Conservation (phyloP, 2,797 vertebrate species). For the Rhincodon typus region DNA sequence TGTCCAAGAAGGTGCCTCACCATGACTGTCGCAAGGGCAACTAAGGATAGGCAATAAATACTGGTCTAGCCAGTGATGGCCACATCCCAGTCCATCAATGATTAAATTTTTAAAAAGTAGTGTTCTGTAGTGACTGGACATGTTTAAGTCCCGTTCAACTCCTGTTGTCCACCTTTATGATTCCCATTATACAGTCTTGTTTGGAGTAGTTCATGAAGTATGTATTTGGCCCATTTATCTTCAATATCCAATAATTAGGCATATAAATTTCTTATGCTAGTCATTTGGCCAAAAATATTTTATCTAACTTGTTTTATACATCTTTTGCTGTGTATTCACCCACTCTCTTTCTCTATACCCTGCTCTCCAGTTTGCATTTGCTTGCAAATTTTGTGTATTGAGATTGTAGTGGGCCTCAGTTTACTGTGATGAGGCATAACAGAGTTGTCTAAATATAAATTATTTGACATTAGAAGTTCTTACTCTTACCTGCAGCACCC, state of each 20-base stretch:
- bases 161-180: neutral
- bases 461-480: neutral
- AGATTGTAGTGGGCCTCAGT: neutral
- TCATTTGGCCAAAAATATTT: neutral
- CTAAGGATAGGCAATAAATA: too few relatives aligned
- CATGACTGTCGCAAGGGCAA: too few relatives aligned
- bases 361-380: neutral
- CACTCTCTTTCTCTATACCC: neutral
- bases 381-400: neutral
- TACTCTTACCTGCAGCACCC: neutral
- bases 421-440: neutral
- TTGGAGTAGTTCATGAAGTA: neutral
- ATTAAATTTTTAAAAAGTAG: neutral
- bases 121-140: neutral
- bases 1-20: too few relatives aligned
- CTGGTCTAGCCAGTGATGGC: too few relatives aligned
- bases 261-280: neutral
- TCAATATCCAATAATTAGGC: neutral
- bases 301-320: neutral
- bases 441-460: neutral
- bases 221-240: neutral
- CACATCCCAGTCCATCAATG: too few relatives aligned
- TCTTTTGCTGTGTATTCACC: neutral
- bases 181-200: neutral
- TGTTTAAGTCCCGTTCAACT: neutral